Evolutionary conservation across 2,888 invertebrate genomes (phyloP).

Genomic region (Scaptomyza cyrtandrae): DNA sequence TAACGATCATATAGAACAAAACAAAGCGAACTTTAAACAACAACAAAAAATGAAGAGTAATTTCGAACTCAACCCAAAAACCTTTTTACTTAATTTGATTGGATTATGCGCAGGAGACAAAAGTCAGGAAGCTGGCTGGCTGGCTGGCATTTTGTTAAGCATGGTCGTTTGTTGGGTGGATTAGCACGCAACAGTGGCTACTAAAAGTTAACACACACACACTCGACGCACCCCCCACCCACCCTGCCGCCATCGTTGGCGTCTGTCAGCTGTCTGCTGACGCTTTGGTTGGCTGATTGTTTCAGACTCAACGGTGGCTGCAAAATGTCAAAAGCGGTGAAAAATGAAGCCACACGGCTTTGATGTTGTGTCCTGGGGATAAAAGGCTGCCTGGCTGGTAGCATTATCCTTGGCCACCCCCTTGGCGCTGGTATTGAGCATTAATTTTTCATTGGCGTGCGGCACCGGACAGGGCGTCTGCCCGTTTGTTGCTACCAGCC

Average conservation of each 20-base stretch:
- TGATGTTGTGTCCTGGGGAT: conserved; percentile 65
- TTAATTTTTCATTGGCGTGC: conserved; percentile 80
- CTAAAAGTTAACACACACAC: conserved; percentile 48
- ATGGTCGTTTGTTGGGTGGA: conserved; percentile 50
- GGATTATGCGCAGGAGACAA: conserved; percentile 65
- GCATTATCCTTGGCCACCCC: conserved; percentile 35
- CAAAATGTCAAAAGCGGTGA: conserved; percentile 79
- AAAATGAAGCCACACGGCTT: conserved; percentile 76
- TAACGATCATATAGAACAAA: conserved; percentile 14
- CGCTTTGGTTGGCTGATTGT: conserved; percentile 79
- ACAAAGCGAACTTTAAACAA: background rate
- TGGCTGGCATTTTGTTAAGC: conserved; percentile 14
- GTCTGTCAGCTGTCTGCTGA: conserved; percentile 73
- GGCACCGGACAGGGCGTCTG: conserved; percentile 37
- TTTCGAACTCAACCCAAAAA: conserved; percentile 42
- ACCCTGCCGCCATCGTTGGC: background rate
- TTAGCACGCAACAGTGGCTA: conserved; percentile 58
- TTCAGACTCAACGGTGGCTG: conserved; percentile 67
- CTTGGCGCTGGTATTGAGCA: conserved; percentile 48
- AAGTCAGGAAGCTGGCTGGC: conserved; percentile 16
- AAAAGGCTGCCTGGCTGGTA: background rate
- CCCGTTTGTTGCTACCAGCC: too few species aligned
- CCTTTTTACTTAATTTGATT: conserved; percentile 79
- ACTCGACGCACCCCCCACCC: background rate
- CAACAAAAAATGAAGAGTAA: background rate